Base-by-base conservation (phyloP, 2,888 invertebrate species). In the Anarsia innoxiella region DNA sequence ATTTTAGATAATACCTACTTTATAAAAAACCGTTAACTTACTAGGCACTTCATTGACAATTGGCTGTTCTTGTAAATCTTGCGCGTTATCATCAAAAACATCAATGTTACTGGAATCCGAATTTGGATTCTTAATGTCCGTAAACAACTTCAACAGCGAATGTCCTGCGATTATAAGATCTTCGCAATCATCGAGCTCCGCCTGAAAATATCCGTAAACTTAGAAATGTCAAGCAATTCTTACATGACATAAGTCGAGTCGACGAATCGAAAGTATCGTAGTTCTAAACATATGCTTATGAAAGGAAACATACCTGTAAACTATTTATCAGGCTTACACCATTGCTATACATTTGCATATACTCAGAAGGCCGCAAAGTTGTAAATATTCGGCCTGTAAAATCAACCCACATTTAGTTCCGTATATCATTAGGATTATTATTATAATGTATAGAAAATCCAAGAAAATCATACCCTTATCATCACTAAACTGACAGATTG, bases 331-430 rank as follows among this genome's bases (percentile, higher is more conserved):
- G 55, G 46, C 86, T 76, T 1, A 83, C 70, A 2, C 87, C 84
- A 37, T 80, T 74, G 36, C 87, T 87, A 47, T 87, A 87, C 53
- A 84, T 73, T 38, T 86, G 66, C 79, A 88, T 77, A 39, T 79
- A 75, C 31, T 85, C 75, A 41, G 63, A 53, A 27, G 88, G 87
- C 37, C 72, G 59, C 26, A 86, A 67, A 40, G 86, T 68, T 30
- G 67, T 59, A 43, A 67, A 71, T 35, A 87, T 83, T 55, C 82
- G 79, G 28, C 86, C 86, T 61, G 73, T 51, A 56, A 86, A 19
- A 8, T 19, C 19, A 19, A 19, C 3, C n/a, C n/a, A n/a, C n/a
- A n/a, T n/a, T n/a, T n/a, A n/a, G n/a, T n/a, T n/a, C n/a, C n/a
- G n/a, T n/a, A n/a, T n/a, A n/a, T n/a, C n/a, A n/a, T n/a, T n/a